Evolutionary conservation across 2,113 vertebrate species (phyloP), one percentile per base, ranked within the genome.

Genomic region (Cyphomyrus plagiostoma): DNA sequence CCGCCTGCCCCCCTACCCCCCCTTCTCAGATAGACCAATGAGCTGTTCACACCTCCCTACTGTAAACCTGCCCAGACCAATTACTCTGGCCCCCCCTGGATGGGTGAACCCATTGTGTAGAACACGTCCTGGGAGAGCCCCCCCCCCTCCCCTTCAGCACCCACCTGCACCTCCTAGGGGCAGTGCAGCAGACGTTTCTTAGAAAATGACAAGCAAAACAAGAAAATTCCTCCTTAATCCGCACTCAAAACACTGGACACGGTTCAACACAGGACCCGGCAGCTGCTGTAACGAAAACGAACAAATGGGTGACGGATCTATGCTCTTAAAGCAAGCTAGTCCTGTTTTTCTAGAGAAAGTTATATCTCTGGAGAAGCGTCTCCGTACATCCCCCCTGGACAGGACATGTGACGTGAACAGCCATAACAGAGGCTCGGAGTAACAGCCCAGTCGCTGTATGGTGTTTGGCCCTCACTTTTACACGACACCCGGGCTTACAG

Each of bases 41-140:
- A 90, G 92, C 92, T 90, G 91, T 96, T 96, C 93, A 19, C 96
- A 96, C 96, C 95, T 96, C 94, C 93, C 94, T 89, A 91, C 93
- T 94, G 93, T 96, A 96, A 97, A 96, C 93, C 96, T 95, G 95
- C 95, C 96, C 93, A 92, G 91, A 94, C 92, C 94, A 95, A 96
- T 96, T 95, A 94, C 62, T 90, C 89, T 0, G 90, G 91, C 90
- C 90, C 3, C 53, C 4, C 82, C 90, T 87, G 89, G 74, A 82
- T 30, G 58, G 0, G 91, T 91, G 92, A 94, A 92, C 90, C 93
- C 89, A 66, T 74, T 83, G 85, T 92, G 92, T 87, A 92, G 90
- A 89, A 30, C 95, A 95, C 62, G 88, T 93, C 30, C 93, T 84
- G 89, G 87, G 88, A 35, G 84, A 91, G 92, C 89, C 35, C 4